phyloP scores from a whole-genome alignment of 2,888 invertebrate genomes.

The Prosapia bicincta region DNA sequence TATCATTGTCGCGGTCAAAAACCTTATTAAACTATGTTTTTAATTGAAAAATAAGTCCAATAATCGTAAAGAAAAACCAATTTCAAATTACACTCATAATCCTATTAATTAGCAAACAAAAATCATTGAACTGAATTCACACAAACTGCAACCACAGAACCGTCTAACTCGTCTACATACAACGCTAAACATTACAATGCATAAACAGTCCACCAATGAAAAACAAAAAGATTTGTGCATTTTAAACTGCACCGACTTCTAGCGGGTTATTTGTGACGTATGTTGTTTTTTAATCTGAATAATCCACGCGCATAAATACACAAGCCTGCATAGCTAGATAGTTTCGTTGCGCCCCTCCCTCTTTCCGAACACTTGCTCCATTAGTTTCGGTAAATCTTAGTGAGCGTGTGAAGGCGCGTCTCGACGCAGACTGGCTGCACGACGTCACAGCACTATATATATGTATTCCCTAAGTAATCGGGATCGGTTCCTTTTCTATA shows the following conservation, averaged over 20 bases:
- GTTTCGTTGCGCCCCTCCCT: neutral
- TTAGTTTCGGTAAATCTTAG: neutral
- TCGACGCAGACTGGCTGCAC: neutral
- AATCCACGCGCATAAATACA: neutral
- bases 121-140: too few species aligned
- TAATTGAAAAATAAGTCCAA: too few species aligned
- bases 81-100: too few species aligned
- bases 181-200: too few species aligned
- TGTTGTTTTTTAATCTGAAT: neutral
- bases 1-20: too few species aligned
- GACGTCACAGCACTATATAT: neutral
- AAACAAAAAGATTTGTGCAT: neutral
- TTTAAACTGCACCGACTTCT: neutral
- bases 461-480: slow-evolving; percentile 7
- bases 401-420: neutral
- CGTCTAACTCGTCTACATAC: too few species aligned
- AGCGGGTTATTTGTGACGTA: neutral
- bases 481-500: neutral
- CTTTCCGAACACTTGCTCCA: neutral
- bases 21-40: too few species aligned
- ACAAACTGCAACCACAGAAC: too few species aligned
- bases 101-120: too few species aligned
- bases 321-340: neutral
- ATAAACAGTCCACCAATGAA: neutral
- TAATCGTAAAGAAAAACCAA: too few species aligned